A percentile compares a stretch with the other conserved stretches of the same genome.
Evolutionary conservation across 2,797 vertebrate genomes (phyloP).

Genomic region (Periophthalmus magnuspinnatus): DNA sequence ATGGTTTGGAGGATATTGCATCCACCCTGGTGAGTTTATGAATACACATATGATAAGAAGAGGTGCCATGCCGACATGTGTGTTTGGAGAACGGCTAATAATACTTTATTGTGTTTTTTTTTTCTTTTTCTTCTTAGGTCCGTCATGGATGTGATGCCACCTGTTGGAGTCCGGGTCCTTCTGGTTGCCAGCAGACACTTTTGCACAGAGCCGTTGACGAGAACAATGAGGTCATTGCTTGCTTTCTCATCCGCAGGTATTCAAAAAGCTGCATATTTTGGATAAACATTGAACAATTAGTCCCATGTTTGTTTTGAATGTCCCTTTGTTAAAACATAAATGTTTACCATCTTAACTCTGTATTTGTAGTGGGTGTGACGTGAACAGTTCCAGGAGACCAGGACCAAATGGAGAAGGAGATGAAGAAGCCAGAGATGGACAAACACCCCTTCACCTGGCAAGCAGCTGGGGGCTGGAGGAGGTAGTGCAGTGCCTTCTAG

Average conservation of each 20-base stretch:
- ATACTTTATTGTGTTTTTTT: background rate
- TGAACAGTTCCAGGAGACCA: slow-evolving; percentile 90
- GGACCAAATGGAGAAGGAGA: slow-evolving; percentile 93
- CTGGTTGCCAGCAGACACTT: slow-evolving; percentile 92
- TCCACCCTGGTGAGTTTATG: slow-evolving; percentile 89
- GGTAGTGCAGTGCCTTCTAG: slow-evolving; percentile 96
- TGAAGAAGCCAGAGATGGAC: slow-evolving; percentile 94
- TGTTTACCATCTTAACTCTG: background rate
- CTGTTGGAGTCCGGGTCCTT: slow-evolving; percentile 89
- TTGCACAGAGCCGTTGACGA: slow-evolving; percentile 95
- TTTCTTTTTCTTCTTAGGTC: slow-evolving; percentile 75
- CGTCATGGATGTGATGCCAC: slow-evolving; percentile 96
- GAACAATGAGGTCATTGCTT: slow-evolving; percentile 89
- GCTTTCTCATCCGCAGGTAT: slow-evolving; percentile 97
- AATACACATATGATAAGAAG: background rate
- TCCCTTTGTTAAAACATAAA: background rate
- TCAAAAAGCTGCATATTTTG: background rate
- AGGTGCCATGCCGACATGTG: background rate
- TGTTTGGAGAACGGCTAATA: background rate
- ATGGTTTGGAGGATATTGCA: slow-evolving; percentile 91
- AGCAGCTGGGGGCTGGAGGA: slow-evolving; percentile 95
- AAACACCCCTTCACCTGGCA: slow-evolving; percentile 94
- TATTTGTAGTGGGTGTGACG: slow-evolving; percentile 87
- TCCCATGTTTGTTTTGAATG: background rate
- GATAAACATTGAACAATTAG: background rate